Conservation (phyloP, 2,888 invertebrate species). For the Drosophila parthenogenetica region DNA sequence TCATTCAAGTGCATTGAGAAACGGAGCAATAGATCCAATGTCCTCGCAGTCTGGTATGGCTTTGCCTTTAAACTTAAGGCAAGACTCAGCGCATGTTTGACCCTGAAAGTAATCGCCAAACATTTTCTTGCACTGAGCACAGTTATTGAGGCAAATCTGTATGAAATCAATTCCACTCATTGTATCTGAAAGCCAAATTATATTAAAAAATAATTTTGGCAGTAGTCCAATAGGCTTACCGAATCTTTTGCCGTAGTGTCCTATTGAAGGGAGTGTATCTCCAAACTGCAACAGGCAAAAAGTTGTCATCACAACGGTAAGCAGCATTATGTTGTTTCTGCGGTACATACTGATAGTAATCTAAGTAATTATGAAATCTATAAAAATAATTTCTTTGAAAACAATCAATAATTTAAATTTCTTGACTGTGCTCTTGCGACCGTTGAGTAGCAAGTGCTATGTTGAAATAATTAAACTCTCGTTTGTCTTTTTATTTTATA, state of each 20-base stretch:
- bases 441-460: conserved; percentile 56
- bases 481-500: conserved; percentile 78
- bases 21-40: conserved; percentile 91
- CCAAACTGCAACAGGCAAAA: conserved; percentile 63
- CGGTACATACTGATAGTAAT: conserved; percentile 51
- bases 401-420: not conserved
- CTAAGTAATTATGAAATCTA: conserved; percentile 16
- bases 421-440: conserved; percentile 46
- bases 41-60: conserved; percentile 94
- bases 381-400: not conserved
- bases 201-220: not conserved
- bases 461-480: conserved; percentile 69
- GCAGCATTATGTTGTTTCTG: conserved; percentile 59
- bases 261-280: conserved; percentile 80
- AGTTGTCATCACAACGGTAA: conserved; percentile 61
- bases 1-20: conserved; percentile 88
- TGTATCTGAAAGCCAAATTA: conserved; percentile 50
- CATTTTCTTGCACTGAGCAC: conserved; percentile 96
- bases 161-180: conserved; percentile 86
- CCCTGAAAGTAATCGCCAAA: conserved; percentile 94
- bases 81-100: conserved; percentile 93
- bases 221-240: conserved; percentile 66
- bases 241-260: conserved; percentile 82
- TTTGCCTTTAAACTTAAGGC: conserved; percentile 93
- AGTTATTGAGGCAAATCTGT: conserved; percentile 93